These are phyloP conservation scores for Kuschelorhynchus macadamiae DNA, from an alignment of 2,888 invertebrate species.

Conservation along the genomic window DNA sequence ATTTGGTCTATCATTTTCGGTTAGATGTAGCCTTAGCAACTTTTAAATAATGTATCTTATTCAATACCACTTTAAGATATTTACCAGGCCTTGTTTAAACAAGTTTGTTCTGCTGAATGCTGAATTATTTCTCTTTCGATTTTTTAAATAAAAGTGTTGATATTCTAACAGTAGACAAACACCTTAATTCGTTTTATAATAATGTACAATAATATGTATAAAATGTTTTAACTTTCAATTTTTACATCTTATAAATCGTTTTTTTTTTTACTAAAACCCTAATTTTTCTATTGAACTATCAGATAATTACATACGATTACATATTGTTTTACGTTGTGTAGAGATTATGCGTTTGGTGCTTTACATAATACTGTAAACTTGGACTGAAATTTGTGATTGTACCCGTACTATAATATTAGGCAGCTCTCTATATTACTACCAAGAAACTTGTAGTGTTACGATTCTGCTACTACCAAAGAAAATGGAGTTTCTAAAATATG, in stretches of 20 bases:
- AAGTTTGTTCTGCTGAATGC: too few relatives aligned
- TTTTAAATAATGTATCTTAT: too few relatives aligned
- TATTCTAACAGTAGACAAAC: too few relatives aligned
- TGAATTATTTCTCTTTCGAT: too few relatives aligned
- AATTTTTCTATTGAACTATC: not conserved
- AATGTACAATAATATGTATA: not conserved
- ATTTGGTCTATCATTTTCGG: too few relatives aligned
- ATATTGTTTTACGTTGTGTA: constrained; percentile 34
- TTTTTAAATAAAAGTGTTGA: too few relatives aligned
- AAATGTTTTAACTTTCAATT: not conserved
- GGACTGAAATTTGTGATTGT: constrained; percentile 51
- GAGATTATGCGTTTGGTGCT: constrained; percentile 45
- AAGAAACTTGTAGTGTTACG: constrained; percentile 13
- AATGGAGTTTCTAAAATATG: constrained; percentile 1
- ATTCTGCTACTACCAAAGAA: constrained; percentile 19
- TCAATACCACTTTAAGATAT: too few relatives aligned
- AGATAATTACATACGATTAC: constrained; percentile 12
- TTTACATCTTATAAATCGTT: too few relatives aligned
- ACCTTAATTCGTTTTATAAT: constrained; percentile 3
- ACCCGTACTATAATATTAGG: constrained; percentile 41
- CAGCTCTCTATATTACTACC: constrained; percentile 39
- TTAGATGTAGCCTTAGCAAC: too few relatives aligned
- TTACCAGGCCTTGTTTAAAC: too few relatives aligned
- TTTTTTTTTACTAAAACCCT: too few relatives aligned
- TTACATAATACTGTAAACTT: constrained; percentile 41